Conservation (phyloP, 2,797 vertebrate genomes). For the Sylvilagus floridanus region DNA sequence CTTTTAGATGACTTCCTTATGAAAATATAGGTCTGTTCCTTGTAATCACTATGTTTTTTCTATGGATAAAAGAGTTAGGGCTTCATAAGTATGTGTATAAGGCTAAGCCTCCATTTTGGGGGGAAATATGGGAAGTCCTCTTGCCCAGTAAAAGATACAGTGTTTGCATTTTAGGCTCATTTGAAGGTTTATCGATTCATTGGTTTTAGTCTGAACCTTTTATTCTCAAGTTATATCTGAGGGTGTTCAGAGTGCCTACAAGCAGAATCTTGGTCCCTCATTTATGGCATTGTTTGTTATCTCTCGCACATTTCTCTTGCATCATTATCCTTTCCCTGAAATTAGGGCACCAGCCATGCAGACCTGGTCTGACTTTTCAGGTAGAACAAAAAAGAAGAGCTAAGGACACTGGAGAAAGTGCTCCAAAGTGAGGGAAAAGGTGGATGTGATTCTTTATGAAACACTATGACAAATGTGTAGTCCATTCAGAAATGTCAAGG, state of each 20-base stretch:
- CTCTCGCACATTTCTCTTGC: not conserved
- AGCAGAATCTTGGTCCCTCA: not conserved
- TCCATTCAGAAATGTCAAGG: not conserved
- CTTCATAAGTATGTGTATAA: not conserved
- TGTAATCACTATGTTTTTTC: not conserved
- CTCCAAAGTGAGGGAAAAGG: not conserved
- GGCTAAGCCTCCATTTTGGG: not conserved
- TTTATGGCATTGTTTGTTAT: not conserved
- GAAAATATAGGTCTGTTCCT: conserved; percentile 1
- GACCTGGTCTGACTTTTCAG: not conserved
- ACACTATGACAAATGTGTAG: not conserved
- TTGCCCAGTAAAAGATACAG: not conserved
- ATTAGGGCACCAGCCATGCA: not conserved
- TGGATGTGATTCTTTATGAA: not conserved
- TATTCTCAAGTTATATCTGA: conserved; percentile 14
- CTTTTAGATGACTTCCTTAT: not conserved
- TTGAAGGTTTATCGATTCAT: not conserved
- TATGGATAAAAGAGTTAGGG: conserved; percentile 10
- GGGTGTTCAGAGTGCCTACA: not conserved
- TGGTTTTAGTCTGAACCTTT: not conserved
- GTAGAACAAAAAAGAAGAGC: not conserved
- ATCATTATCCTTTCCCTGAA: not conserved
- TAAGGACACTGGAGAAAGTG: not conserved
- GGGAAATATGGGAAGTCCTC: not conserved
- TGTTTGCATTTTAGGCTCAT: not conserved